A percentile compares a stretch with the other conserved stretches of the same genome.
phyloP scores from a whole-genome alignment of 92 coral and sea anemone genomes.

The Paragorgia papillata region DNA sequence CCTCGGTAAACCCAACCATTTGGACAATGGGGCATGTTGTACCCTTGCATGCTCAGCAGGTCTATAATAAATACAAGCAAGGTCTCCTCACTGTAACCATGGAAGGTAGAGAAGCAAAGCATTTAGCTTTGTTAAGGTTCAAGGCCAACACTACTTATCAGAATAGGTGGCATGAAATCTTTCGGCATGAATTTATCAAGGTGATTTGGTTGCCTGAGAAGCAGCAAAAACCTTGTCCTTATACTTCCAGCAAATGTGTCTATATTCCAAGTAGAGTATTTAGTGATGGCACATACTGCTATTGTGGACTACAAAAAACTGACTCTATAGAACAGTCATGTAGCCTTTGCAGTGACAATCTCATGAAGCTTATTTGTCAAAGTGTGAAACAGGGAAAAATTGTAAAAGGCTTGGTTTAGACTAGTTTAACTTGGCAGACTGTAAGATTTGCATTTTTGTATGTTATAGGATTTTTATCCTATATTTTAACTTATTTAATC shows the following conservation, averaged over 20 bases:
- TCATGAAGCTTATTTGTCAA: constrained; percentile 47
- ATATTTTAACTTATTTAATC: too few species aligned
- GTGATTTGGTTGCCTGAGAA: constrained; percentile 59
- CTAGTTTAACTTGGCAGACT: too few species aligned
- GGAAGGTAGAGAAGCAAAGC: constrained; percentile 60
- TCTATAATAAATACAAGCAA: too few species aligned
- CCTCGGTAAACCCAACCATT: too few species aligned
- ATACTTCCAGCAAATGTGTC: constrained; percentile 37
- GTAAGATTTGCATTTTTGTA: too few species aligned
- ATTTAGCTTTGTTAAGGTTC: constrained; percentile 39
- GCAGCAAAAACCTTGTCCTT: constrained; percentile 31
- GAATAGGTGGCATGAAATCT: constrained; percentile 47
- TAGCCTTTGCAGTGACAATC: constrained; percentile 50
- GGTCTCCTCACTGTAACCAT: too few species aligned
- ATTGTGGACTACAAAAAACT: constrained; percentile 43
- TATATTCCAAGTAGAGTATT: constrained; percentile 61
- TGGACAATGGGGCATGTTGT: too few species aligned
- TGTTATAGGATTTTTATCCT: too few species aligned
- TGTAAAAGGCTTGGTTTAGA: too few species aligned
- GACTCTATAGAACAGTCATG: constrained; percentile 38
- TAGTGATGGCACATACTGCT: constrained; percentile 50
- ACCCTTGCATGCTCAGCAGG: too few species aligned
- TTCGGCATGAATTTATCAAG: constrained; percentile 55
- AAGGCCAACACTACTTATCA: constrained; percentile 48
- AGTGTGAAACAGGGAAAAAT: too few species aligned